phyloP scores from a whole-genome alignment of 1,140 invertebrate genomes.

The Ptiloglossa arizonensis region DNA sequence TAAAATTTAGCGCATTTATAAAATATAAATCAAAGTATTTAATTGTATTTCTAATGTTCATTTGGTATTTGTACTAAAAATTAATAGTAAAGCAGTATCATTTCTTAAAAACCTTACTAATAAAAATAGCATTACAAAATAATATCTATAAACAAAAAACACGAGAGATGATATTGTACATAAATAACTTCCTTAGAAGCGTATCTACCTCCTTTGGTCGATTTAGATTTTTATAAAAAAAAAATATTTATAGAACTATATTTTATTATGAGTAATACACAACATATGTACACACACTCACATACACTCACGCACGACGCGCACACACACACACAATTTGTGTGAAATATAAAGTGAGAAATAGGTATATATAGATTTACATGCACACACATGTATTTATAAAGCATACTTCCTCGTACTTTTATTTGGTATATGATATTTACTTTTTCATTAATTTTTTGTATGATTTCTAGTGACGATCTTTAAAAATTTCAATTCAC shows the following conservation, averaged over 20 bases:
- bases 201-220: conserved; percentile 52
- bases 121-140: conserved; percentile 7
- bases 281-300: background rate
- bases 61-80: conserved; percentile 37
- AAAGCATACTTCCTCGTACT: background rate
- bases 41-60: background rate
- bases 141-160: conserved; percentile 14
- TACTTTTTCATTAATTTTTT: conserved; percentile 12
- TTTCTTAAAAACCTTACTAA: conserved; percentile 25
- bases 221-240: conserved; percentile 37
- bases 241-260: conserved; percentile 27
- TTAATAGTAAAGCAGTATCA: conserved; percentile 20
- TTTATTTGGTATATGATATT: conserved; percentile 36
- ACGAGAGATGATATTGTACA: conserved; percentile 9
- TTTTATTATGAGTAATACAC: conserved; percentile 22
- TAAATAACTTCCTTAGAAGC: conserved; percentile 23
- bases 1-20: background rate
- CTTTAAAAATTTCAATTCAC: conserved; percentile 22
- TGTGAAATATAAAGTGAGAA: background rate
- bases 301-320: too few species aligned
- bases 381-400: background rate
- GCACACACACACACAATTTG: conserved; percentile 3
- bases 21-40: conserved; percentile 6
- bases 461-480: conserved; percentile 6
- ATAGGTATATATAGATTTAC: background rate